Evolutionary conservation across 2,113 vertebrate species (phyloP).

Genomic region (Ondatra zibethicus): DNA sequence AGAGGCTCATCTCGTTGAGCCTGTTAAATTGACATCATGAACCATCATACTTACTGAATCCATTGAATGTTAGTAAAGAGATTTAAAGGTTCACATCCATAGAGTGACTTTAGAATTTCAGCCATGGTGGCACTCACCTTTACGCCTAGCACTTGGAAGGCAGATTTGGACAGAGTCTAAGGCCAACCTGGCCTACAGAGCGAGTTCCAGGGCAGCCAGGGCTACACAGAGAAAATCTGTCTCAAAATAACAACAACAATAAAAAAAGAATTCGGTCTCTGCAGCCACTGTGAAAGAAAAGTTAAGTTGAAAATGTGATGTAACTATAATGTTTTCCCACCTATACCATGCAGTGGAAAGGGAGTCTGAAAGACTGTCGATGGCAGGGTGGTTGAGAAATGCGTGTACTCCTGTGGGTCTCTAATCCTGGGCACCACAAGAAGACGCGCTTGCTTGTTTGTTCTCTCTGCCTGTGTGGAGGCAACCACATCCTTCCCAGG

Average conservation of each 20-base stretch:
- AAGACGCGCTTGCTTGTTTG: not conserved
- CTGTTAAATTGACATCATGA: not conserved
- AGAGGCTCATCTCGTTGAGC: not conserved
- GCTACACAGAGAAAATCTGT: not conserved
- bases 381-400: not conserved
- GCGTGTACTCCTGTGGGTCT: not conserved
- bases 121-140: not conserved
- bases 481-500: not conserved
- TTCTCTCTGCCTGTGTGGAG: not conserved
- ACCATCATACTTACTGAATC: slow-evolving; percentile 29
- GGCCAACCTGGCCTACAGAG: not conserved
- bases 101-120: slow-evolving; percentile 33
- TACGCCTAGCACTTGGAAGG: not conserved
- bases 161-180: not conserved
- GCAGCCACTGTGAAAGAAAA: not conserved
- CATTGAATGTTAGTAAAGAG: slow-evolving; percentile 43
- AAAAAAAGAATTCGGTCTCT: not conserved
- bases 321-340: not conserved
- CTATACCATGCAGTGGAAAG: slow-evolving; percentile 42
- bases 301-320: slow-evolving; percentile 46
- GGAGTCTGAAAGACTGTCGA: slow-evolving; percentile 21
- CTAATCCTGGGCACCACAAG: not conserved
- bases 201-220: not conserved
- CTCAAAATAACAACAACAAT: too few relatives aligned
- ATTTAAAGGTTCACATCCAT: slow-evolving; percentile 43